A percentile compares a stretch with the other conserved stretches of the same genome.
Evolutionary conservation across 1,140 invertebrate species (phyloP).

Genomic region (Brachionus rubens): DNA sequence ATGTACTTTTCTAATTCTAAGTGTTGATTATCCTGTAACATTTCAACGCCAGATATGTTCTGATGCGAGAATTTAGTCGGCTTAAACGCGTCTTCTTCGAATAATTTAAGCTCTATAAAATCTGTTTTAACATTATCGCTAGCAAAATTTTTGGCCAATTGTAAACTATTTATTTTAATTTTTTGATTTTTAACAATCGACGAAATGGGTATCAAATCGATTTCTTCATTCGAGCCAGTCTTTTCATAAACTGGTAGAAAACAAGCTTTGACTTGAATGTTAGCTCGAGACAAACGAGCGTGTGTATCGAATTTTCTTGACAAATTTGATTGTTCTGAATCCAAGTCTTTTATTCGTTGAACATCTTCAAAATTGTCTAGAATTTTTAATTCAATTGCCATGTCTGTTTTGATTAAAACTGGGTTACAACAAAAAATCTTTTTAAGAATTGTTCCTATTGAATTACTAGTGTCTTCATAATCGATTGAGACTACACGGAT

Average conservation of each 20-base stretch:
- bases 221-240: neutral
- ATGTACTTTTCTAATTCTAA: conserved; percentile 43
- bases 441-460: neutral
- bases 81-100: conserved; percentile 1
- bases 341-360: neutral
- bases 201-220: conserved; percentile 43
- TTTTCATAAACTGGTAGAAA: conserved; percentile 26
- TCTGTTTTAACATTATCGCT: neutral
- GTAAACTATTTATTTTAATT: conserved; percentile 19
- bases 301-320: neutral
- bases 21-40: conserved; percentile 28
- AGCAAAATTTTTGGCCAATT: conserved; percentile 20
- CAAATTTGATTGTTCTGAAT: neutral
- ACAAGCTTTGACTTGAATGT: neutral
- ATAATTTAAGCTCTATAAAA: conserved; percentile 12
- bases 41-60: neutral
- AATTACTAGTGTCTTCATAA: conserved; percentile 5
- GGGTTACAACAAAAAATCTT: neutral
- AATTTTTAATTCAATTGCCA: conserved; percentile 26
- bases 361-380: conserved; percentile 29
- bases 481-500: conserved; percentile 11
- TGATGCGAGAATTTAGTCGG: neutral
- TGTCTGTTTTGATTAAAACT: neutral
- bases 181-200: conserved; percentile 1
- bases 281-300: neutral